A percentile compares a stretch with the other conserved stretches of the same genome.
These are phyloP conservation scores for Triops longicaudatus DNA, from an alignment of 1,140 invertebrate genomes.

Conservation along the genomic window DNA sequence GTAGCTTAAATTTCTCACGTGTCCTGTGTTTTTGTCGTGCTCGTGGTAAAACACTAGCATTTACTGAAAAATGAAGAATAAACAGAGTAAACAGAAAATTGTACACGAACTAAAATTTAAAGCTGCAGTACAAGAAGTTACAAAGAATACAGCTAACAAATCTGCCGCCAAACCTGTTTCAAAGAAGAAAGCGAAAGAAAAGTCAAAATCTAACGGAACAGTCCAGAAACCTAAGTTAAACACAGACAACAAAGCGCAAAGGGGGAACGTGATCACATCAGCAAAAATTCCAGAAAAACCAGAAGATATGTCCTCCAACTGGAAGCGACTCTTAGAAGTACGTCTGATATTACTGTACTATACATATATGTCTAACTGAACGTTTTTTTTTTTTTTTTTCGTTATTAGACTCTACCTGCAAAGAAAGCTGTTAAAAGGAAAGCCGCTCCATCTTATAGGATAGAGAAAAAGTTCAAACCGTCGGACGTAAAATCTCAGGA, in stretches of 20 bases:
- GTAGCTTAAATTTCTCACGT: too few relatives aligned
- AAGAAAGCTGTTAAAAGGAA: background rate
- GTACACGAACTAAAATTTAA: too few relatives aligned
- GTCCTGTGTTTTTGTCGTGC: too few relatives aligned
- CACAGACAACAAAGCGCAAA: background rate
- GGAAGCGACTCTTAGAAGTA: conserved; percentile 23
- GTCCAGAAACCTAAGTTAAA: background rate
- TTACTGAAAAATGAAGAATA: too few relatives aligned
- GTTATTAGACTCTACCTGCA: background rate
- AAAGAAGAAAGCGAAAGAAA: background rate
- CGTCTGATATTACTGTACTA: background rate
- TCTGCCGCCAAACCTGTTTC: background rate
- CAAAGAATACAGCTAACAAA: too few relatives aligned
- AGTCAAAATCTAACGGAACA: background rate
- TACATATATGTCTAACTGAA: background rate
- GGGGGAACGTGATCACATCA: background rate
- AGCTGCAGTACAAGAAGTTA: too few relatives aligned
- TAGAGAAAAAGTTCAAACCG: background rate
- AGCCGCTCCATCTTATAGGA: background rate
- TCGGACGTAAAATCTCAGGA: background rate
- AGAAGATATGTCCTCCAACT: conserved; percentile 27
- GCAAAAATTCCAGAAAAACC: conserved; percentile 26
- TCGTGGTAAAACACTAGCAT: too few relatives aligned
- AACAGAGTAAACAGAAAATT: too few relatives aligned
- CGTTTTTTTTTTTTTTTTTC: background rate